Evolutionary conservation across 2,797 vertebrate genomes (phyloP).

Genomic region (Brotogeris chrysoptera): DNA sequence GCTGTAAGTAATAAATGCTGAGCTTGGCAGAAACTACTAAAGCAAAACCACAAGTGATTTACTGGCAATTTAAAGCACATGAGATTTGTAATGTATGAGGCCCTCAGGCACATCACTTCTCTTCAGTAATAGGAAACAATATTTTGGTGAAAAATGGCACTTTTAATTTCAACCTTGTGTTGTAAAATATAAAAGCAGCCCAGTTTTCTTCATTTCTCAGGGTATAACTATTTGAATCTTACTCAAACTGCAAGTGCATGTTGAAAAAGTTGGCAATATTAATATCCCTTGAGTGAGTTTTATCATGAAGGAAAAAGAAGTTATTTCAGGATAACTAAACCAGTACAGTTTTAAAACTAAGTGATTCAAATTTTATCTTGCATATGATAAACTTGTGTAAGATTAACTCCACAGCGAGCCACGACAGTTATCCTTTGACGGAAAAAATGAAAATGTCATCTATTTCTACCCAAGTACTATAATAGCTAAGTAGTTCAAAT

Average conservation of each 20-base stretch:
- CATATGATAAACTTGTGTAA: not conserved
- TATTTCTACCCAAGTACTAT: not conserved
- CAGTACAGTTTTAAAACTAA: not conserved
- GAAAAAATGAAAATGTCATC: not conserved
- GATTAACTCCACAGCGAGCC: not conserved
- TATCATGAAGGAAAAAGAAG: not conserved
- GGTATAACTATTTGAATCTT: constrained; percentile 33
- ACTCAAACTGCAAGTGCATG: constrained; percentile 15
- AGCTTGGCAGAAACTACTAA: constrained; percentile 84
- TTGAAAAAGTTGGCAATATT: not conserved
- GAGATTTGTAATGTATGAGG: constrained; percentile 82
- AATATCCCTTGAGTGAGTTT: not conserved
- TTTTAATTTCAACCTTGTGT: constrained; percentile 76
- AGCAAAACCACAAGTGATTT: constrained; percentile 80
- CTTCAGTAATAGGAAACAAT: constrained; percentile 78
- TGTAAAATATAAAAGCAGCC: constrained; percentile 64
- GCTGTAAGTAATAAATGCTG: constrained; percentile 84
- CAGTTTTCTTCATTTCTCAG: constrained; percentile 52
- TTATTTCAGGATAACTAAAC: not conserved
- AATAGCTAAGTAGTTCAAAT: not conserved
- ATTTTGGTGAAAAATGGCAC: constrained; percentile 78
- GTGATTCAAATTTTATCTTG: not conserved
- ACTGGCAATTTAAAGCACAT: constrained; percentile 80
- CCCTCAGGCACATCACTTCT: constrained; percentile 75
- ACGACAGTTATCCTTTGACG: not conserved